Conservation (phyloP, 2,797 vertebrate genomes). For the Sebastes ruberrimus region DNA sequence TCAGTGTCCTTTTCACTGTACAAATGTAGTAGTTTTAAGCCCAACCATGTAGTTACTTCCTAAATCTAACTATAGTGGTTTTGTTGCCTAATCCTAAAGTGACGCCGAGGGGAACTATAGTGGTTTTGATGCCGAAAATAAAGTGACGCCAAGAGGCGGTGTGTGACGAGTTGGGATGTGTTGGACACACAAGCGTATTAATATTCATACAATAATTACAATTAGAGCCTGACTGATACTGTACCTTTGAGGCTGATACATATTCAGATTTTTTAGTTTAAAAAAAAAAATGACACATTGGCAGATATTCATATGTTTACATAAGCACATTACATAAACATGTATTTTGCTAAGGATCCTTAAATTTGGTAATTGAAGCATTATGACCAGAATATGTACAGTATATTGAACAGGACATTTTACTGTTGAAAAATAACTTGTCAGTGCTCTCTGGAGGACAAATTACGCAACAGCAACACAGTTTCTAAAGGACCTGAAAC, state of each 20-base stretch:
- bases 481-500: background rate
- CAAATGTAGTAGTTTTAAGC: too few species aligned
- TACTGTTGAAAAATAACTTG: background rate
- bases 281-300: background rate
- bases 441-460: too few species aligned
- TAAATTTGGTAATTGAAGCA: background rate
- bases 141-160: too few species aligned
- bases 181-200: too few species aligned
- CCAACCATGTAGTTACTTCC: too few species aligned
- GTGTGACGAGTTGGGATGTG: too few species aligned
- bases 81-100: too few species aligned
- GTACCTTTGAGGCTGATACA: background rate
- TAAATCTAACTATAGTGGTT: too few species aligned
- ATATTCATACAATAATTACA: background rate
- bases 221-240: background rate
- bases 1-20: too few species aligned
- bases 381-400: background rate
- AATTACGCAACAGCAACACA: background rate
- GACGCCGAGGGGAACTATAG: too few species aligned
- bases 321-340: background rate
- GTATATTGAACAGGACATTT: background rate
- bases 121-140: too few species aligned
- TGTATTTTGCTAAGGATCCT: background rate
- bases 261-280: background rate
- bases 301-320: background rate